Evolutionary conservation across 2,113 vertebrate genomes (phyloP).

Genomic region (Chaetorhynchus papuensis): DNA sequence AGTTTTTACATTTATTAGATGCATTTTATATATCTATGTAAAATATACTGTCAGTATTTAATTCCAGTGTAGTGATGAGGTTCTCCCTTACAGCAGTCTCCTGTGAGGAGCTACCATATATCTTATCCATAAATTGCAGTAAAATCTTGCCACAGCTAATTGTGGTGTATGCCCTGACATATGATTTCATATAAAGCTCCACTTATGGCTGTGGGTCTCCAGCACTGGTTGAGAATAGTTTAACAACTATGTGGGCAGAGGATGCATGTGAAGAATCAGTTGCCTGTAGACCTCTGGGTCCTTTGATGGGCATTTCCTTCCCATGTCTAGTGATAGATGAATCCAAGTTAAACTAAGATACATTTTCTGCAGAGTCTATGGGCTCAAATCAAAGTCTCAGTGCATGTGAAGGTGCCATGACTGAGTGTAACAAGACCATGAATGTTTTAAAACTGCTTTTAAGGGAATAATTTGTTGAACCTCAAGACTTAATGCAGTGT

Average conservation of each 20-base stretch:
- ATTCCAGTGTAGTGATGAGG: neutral
- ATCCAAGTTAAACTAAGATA: neutral
- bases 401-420: neutral
- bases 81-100: neutral
- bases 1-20: neutral
- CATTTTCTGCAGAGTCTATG: neutral
- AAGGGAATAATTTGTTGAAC: neutral
- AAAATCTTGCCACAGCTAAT: neutral
- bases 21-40: neutral
- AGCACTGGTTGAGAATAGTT: neutral
- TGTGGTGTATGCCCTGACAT: neutral
- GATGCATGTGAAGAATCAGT: neutral
- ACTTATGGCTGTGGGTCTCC: neutral
- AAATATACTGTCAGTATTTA: neutral
- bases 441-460: neutral
- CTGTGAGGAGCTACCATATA: neutral
- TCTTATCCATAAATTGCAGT: neutral
- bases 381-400: neutral
- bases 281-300: neutral
- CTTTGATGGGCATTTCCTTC: neutral
- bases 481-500: neutral
- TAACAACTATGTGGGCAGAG: neutral
- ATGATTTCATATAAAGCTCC: neutral
- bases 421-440: neutral
- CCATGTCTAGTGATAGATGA: neutral